Evolutionary conservation across 2,797 vertebrate species (phyloP).

Genomic region (Rhabdomys pumilio): DNA sequence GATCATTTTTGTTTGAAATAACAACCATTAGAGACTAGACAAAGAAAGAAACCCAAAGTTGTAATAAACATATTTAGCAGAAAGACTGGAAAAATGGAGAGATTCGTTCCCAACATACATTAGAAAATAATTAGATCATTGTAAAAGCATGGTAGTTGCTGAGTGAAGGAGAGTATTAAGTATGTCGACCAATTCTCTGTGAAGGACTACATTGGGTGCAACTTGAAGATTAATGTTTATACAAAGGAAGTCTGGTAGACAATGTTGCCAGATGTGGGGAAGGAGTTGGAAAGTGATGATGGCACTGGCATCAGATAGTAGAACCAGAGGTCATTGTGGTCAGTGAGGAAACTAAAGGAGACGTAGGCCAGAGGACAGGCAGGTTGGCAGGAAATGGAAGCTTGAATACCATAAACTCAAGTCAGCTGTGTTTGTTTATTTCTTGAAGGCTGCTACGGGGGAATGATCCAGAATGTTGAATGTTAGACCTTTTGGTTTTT

Average conservation of each 20-base stretch:
- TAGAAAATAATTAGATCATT: constrained; percentile 16
- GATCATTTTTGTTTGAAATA: neutral
- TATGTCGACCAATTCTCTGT: neutral
- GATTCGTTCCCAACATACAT: neutral
- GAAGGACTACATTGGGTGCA: neutral
- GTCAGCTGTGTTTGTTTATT: neutral
- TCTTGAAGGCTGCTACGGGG: neutral
- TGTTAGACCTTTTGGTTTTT: neutral
- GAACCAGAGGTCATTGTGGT: neutral
- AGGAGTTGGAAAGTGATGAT: neutral
- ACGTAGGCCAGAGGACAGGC: neutral
- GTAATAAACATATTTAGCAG: neutral
- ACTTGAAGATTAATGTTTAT: neutral
- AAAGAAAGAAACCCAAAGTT: neutral
- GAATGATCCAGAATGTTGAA: neutral
- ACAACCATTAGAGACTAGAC: neutral
- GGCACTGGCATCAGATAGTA: neutral
- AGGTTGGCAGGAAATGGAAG: neutral
- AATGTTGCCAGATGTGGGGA: neutral
- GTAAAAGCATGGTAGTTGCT: neutral
- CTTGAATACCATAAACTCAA: neutral
- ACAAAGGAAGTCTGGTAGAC: neutral
- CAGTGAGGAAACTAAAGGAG: neutral
- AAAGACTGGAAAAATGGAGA: neutral
- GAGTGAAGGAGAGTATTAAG: neutral